Evolutionary conservation across 2,797 vertebrate species (phyloP).

Genomic region (Clamator glandarius): DNA sequence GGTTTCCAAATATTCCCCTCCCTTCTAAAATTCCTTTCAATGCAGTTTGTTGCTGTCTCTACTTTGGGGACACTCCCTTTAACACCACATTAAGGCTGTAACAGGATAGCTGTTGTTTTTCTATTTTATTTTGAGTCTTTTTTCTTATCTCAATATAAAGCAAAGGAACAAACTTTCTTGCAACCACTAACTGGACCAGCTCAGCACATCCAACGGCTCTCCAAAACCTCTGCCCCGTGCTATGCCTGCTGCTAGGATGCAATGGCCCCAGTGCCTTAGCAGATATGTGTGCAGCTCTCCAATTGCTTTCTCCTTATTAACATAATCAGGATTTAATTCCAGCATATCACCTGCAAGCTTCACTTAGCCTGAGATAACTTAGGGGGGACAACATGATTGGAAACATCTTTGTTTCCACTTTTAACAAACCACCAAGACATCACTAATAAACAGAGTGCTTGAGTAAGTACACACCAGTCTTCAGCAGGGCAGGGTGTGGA

Average conservation of each 20-base stretch:
- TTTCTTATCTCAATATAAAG: background rate
- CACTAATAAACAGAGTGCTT: background rate
- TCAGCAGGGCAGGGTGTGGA: background rate
- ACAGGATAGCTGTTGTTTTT: background rate
- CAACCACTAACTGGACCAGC: background rate
- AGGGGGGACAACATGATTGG: background rate
- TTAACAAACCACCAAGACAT: background rate
- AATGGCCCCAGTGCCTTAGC: background rate
- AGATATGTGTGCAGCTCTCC: background rate
- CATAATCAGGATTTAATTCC: background rate
- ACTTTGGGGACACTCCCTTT: background rate
- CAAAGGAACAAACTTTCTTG: background rate
- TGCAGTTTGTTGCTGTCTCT: background rate
- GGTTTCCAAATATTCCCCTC: background rate
- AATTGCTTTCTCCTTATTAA: slow-evolving; percentile 1
- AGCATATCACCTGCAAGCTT: background rate
- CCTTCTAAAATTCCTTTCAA: background rate
- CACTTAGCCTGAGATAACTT: background rate
- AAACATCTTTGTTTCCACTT: background rate
- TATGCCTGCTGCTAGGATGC: fast-evolving
- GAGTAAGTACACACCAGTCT: background rate
- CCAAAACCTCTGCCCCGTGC: background rate
- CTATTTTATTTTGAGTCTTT: background rate
- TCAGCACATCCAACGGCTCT: background rate
- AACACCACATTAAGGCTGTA: background rate